Evolutionary conservation across 2,797 vertebrate species (phyloP).

Genomic region (Distichodus sexfasciatus): DNA sequence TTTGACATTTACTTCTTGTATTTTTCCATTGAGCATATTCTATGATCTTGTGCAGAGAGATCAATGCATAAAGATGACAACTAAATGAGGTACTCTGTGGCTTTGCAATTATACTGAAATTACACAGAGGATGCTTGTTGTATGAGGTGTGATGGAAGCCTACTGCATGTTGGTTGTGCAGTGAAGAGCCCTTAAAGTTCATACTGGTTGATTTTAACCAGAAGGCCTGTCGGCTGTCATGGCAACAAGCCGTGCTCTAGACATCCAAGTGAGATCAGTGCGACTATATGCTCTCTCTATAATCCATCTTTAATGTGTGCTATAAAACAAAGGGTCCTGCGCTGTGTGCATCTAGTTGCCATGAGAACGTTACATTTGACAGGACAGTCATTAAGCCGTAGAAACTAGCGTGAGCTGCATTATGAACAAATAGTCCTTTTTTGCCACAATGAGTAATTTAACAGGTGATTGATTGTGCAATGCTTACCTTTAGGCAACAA

Average conservation of each 20-base stretch:
- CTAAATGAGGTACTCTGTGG: too few relatives aligned
- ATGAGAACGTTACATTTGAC: constrained; percentile 4
- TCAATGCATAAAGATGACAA: too few relatives aligned
- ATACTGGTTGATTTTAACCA: not conserved
- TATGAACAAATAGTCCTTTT: not conserved
- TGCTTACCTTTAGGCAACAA: not conserved
- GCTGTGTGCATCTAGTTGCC: not conserved
- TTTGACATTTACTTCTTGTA: too few relatives aligned
- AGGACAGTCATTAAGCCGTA: not conserved
- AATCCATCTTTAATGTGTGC: constrained; percentile 9
- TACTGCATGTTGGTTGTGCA: not conserved
- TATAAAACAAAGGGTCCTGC: constrained; percentile 9
- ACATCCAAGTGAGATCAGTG: not conserved
- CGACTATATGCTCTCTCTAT: not conserved
- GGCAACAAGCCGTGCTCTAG: not conserved
- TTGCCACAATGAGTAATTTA: not conserved
- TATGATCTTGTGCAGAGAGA: too few relatives aligned
- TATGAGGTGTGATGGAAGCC: too few relatives aligned
- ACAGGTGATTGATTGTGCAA: not conserved
- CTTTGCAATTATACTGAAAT: too few relatives aligned
- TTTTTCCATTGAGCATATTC: too few relatives aligned
- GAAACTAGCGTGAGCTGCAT: not conserved
- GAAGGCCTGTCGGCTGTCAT: not conserved
- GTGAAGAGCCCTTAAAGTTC: not conserved
- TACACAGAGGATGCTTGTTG: too few relatives aligned